Conservation (phyloP, 2,797 vertebrate genomes). For the Hozukius guyotensis region DNA sequence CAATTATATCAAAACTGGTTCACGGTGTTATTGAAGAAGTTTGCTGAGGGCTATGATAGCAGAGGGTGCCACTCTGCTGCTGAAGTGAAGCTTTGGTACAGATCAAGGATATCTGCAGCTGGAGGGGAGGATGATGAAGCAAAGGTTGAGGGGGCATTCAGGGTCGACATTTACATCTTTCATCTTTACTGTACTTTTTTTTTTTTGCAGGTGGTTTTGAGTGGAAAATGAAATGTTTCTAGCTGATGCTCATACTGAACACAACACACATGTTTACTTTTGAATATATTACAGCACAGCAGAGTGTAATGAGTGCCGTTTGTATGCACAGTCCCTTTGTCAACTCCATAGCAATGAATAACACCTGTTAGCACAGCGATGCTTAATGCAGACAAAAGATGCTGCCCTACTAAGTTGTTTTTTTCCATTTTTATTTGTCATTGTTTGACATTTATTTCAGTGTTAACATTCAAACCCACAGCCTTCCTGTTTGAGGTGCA, state of each 20-base stretch:
- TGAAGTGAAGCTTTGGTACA: not conserved
- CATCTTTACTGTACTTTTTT: not conserved
- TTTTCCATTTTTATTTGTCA: not conserved
- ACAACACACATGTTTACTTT: not conserved
- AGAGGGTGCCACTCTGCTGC: not conserved
- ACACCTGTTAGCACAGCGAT: constrained; percentile 4
- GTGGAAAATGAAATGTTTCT: not conserved
- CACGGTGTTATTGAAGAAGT: constrained; percentile 17
- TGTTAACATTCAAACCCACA: constrained; percentile 3
- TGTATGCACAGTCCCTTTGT: constrained; percentile 7
- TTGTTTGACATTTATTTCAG: constrained; percentile 11
- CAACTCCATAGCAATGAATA: not conserved
- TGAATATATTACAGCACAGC: not conserved
- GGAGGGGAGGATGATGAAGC: constrained; percentile 3
- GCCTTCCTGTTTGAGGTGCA: not conserved
- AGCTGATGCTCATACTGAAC: not conserved
- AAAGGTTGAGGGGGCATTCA: not conserved
- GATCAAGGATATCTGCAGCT: constrained; percentile 9
- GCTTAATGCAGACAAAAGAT: not conserved
- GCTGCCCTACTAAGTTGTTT: not conserved
- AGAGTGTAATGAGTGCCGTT: constrained; percentile 5
- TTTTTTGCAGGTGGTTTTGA: not conserved
- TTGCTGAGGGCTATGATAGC: constrained; percentile 10
- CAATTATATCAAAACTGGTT: constrained; percentile 26
- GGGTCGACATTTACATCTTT: not conserved